These are phyloP conservation scores for Heliconius ethilla DNA, from an alignment of 2,888 invertebrate species.

Conservation along the genomic window DNA sequence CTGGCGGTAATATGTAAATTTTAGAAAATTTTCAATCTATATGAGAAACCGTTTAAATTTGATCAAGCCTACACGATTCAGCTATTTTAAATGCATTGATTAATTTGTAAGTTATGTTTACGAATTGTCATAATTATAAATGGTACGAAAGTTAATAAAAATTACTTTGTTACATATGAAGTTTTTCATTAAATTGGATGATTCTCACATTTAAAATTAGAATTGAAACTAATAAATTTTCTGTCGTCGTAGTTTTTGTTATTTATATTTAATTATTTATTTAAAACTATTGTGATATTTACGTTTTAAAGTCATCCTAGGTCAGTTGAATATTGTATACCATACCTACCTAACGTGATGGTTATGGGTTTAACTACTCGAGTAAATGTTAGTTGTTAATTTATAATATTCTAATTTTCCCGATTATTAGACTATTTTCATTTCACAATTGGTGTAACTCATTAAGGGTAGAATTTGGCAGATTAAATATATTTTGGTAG, in stretches of 20 bases:
- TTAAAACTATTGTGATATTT: too few relatives aligned
- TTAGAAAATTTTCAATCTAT: neutral
- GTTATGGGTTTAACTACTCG: too few relatives aligned
- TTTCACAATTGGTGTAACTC: too few relatives aligned
- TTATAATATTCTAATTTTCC: too few relatives aligned
- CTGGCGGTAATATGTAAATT: slow-evolving; percentile 4
- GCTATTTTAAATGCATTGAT: neutral
- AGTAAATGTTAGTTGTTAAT: too few relatives aligned
- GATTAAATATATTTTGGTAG: too few relatives aligned
- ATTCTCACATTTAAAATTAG: neutral
- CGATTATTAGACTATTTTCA: too few relatives aligned
- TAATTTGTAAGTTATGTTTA: neutral
- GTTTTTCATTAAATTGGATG: neutral
- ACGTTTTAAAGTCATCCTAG: too few relatives aligned
- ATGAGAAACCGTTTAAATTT: neutral
- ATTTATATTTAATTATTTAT: neutral
- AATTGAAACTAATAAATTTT: neutral
- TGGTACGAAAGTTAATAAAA: neutral
- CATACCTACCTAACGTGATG: too few relatives aligned
- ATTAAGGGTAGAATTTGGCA: too few relatives aligned
- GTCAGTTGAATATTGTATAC: too few relatives aligned
- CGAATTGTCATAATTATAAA: neutral
- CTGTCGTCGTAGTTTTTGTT: neutral
- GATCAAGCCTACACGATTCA: neutral
- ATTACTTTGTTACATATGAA: neutral